Evolutionary conservation across 2,113 vertebrate genomes (phyloP).

Genomic region (Stigmatopora argus): DNA sequence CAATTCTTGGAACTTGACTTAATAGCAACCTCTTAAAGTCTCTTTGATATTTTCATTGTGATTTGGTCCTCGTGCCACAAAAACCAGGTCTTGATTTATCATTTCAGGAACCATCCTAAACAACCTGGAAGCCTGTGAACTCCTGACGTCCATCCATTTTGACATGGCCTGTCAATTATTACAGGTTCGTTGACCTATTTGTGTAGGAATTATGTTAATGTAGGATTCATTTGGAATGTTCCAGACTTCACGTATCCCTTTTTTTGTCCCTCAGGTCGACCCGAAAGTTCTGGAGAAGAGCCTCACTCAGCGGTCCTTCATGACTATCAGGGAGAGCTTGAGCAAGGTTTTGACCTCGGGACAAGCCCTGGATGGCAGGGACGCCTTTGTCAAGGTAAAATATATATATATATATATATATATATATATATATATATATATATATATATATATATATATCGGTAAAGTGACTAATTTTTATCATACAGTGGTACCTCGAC

Average conservation of each 20-base stretch:
- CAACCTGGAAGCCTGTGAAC: conserved; percentile 83
- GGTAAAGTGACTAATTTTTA: too few relatives aligned
- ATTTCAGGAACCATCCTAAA: conserved; percentile 74
- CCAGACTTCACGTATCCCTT: not conserved
- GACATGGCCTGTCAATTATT: conserved; percentile 74
- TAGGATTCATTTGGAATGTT: not conserved
- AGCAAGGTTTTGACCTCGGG: conserved; percentile 73
- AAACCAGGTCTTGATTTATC: not conserved
- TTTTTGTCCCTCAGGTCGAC: conserved; percentile 72
- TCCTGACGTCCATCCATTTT: conserved; percentile 74
- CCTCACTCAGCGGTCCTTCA: conserved; percentile 81
- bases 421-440: too few relatives aligned
- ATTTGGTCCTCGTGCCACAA: not conserved
- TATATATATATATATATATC: too few relatives aligned
- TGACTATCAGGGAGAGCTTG: conserved; percentile 81
- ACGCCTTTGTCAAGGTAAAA: conserved; percentile 91
- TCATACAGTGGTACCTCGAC: too few relatives aligned
- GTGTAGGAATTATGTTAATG: not conserved
- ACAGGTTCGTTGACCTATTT: conserved; percentile 69
- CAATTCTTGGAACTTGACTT: too few relatives aligned
- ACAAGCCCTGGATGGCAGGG: conserved; percentile 82
- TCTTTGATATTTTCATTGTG: too few relatives aligned
- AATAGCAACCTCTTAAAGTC: too few relatives aligned
- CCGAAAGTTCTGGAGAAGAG: conserved; percentile 70
- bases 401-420: too few relatives aligned